Evolutionary conservation across 2,888 invertebrate species (phyloP), one percentile per base, ranked within the genome.

Genomic region (Scaptomyza tumidula): DNA sequence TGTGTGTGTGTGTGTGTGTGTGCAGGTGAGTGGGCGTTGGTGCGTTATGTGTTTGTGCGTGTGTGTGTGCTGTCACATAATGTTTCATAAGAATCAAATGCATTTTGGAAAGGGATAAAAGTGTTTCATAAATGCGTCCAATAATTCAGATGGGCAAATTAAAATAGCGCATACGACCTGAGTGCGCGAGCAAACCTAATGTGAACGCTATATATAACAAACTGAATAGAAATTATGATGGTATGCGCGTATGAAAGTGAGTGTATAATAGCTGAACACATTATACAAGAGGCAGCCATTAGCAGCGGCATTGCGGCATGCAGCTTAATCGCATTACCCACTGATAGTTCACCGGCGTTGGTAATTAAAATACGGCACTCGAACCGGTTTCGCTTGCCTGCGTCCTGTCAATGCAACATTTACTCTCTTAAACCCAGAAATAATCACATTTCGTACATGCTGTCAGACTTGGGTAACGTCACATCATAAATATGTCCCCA

Each of bases 31-130:
- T 52, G n/a, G 37, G 35, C 39, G 45, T 19, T 35, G 13, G n/a
- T 16, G 41, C 55, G 46, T 44, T 53, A 11, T 67, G 53, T 66
- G 61, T 46, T 19, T 19, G 14, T 29, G 9, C 33, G 9, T 11
- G 9, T 29, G 9, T 49, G 9, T 11, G 9, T 9, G 16, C 60
- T 66, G 71, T 78, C 67, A 86, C 73, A 88, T 84, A 88, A 88
- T 78, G 82, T 73, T 85, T 84, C 87, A 86, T 88, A 80, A 83
- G 63, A 86, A 65, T 70, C 65, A 66, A 74, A 86, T 76, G 70
- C 66, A 63, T 41, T 54, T 52, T 1, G 16, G 41, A 41, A 46
- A 39, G 53, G 53, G 49, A 10, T 57, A 60, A 68, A 77, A 80
- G 39, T 62, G 78, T 86, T 83, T 71, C 63, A 76, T 83, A 83